These are phyloP conservation scores for Prionailurus viverrinus DNA, from an alignment of 2,113 vertebrate genomes.

Conservation along the genomic window DNA sequence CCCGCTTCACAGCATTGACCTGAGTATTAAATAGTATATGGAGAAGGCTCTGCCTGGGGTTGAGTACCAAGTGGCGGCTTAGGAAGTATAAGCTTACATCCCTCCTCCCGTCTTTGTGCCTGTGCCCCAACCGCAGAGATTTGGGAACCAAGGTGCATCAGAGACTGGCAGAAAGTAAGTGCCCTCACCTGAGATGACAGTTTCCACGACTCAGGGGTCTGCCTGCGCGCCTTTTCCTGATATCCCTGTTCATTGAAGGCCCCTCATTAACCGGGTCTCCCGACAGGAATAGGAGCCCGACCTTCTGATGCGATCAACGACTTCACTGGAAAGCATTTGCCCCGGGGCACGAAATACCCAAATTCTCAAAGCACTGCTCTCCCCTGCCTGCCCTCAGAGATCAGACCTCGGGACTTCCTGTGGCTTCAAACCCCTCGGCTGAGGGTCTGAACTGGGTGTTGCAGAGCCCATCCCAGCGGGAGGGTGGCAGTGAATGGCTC, in stretches of 20 bases:
- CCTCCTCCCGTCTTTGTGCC: not conserved
- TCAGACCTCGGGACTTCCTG: not conserved
- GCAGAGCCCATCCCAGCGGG: not conserved
- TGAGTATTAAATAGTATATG: not conserved
- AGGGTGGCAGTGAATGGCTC: not conserved
- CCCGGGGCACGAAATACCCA: not conserved
- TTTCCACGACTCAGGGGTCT: not conserved
- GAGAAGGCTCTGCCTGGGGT: not conserved
- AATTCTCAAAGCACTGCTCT: not conserved
- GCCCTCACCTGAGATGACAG: fast-evolving
- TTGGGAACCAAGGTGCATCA: fast-evolving
- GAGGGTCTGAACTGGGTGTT: not conserved
- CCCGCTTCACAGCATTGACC: not conserved
- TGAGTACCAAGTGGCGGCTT: not conserved
- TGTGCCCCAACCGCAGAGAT: fast-evolving
- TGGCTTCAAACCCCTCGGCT: not conserved
- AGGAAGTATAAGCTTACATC: not conserved
- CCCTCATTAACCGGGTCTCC: not conserved
- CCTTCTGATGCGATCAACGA: not conserved
- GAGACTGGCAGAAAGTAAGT: not conserved
- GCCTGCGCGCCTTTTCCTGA: not conserved
- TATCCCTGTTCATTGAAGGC: not conserved
- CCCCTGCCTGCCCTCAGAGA: not conserved
- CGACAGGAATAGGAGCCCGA: not conserved
- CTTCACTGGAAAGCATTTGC: not conserved